A percentile compares a stretch with the other conserved stretches of the same genome.
Conservation (phyloP, 2,888 invertebrate species). For the Drosophila hamatofila region DNA sequence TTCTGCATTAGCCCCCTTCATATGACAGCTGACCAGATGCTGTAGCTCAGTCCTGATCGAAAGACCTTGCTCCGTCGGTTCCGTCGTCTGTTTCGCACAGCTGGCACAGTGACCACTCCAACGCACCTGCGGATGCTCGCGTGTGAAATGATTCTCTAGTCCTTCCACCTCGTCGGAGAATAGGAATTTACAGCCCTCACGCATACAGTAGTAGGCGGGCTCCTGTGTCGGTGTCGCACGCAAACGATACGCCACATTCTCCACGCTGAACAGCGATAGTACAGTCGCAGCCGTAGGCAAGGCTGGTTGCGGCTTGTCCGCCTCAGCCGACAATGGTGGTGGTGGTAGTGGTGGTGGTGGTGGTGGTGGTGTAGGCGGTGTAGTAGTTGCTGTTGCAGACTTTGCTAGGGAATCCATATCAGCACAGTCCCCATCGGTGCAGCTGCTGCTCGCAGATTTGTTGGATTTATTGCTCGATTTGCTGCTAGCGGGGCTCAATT, state of each 20-base stretch:
- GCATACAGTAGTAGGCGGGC: slow-evolving; percentile 79
- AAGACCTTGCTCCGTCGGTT: background rate
- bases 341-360: background rate
- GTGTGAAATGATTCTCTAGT: slow-evolving; percentile 80
- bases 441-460: slow-evolving; percentile 2
- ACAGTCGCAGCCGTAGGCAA: background rate
- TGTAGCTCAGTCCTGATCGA: slow-evolving; percentile 67
- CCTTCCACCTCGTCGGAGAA: slow-evolving; percentile 80
- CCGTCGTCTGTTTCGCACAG: slow-evolving; percentile 83
- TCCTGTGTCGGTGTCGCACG: background rate
- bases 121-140: slow-evolving; percentile 83
- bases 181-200: slow-evolving; percentile 79
- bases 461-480: background rate
- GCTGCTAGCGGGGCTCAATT: slow-evolving; percentile 11
- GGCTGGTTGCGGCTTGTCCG: too few species aligned
- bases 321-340: background rate
- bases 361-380: background rate
- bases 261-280: slow-evolving; percentile 17
- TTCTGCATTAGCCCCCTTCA: slow-evolving; percentile 9
- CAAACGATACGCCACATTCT: slow-evolving; percentile 74
- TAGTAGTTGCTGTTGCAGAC: background rate
- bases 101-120: slow-evolving; percentile 87
- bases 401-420: slow-evolving; percentile 7
- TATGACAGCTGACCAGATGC: slow-evolving; percentile 76
- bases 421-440: slow-evolving; percentile 12